Evolutionary conservation across 2,797 vertebrate species (phyloP).

Genomic region (Ataeniobius toweri): DNA sequence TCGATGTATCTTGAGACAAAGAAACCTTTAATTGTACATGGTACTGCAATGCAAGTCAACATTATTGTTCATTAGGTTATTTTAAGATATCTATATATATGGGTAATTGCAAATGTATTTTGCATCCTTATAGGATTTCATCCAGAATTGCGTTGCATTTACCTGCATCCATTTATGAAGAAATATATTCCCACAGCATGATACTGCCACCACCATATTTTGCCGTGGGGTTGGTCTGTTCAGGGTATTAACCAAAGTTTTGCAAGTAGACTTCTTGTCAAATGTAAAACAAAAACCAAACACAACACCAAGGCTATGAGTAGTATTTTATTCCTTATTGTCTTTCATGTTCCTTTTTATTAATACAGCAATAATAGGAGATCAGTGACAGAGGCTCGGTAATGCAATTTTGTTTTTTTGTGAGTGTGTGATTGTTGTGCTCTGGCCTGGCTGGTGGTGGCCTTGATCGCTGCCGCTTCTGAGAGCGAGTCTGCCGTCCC

Average conservation of each 20-base stretch:
- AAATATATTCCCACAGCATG: not conserved
- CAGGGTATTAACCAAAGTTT: not conserved
- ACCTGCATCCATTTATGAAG: not conserved
- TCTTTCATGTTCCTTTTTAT: conserved; percentile 36
- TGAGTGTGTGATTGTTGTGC: conserved; percentile 67
- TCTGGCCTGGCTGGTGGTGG: conserved; percentile 72
- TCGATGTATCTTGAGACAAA: conserved; percentile 26
- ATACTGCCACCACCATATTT: not conserved
- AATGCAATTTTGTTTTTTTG: conserved; percentile 24
- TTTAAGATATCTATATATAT: not conserved
- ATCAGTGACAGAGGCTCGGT: conserved; percentile 37
- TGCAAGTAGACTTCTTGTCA: not conserved
- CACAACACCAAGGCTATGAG: not conserved
- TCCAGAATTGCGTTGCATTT: not conserved
- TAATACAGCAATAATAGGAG: conserved; percentile 18
- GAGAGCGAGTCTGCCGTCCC: conserved; percentile 75
- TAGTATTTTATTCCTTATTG: conserved; percentile 29
- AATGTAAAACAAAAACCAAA: not conserved
- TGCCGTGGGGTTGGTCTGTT: not conserved
- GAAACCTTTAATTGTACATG: conserved; percentile 36
- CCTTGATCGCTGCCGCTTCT: conserved; percentile 74
- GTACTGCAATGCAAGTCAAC: conserved; percentile 9
- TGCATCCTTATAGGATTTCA: no score
- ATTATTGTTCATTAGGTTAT: not conserved
- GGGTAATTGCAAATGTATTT: not conserved